These are phyloP conservation scores for Heterodera carotae DNA, from an alignment of 1,140 invertebrate species.

Conservation along the genomic window DNA sequence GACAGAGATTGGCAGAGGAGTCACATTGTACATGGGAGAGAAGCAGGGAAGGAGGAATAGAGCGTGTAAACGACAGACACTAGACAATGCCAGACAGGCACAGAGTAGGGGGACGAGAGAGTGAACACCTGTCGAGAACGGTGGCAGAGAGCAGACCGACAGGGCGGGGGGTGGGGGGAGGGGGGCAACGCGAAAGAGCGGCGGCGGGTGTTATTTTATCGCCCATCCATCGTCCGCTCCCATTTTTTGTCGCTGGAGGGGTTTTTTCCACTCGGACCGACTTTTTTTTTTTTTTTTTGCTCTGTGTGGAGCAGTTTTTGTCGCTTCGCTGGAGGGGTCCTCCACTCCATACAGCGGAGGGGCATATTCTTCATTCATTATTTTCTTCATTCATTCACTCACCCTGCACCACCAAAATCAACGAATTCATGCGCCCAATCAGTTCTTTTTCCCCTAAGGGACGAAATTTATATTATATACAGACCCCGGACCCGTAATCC, in stretches of 20 bases:
- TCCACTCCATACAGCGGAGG: neutral
- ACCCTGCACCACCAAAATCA: neutral
- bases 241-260: neutral
- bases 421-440: neutral
- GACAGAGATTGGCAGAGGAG: neutral
- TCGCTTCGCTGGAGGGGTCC: neutral
- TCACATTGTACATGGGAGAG: neutral
- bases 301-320: neutral
- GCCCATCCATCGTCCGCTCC: neutral
- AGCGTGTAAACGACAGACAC: neutral
- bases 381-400: constrained; percentile 5
- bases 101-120: neutral
- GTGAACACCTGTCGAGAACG: neutral
- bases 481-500: too few relatives aligned
- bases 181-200: too few relatives aligned
- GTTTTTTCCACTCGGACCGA: constrained; percentile 2
- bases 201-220: neutral
- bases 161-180: neutral
- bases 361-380: too few relatives aligned
- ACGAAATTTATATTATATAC: neutral
- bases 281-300: neutral
- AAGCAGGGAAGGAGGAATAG: neutral
- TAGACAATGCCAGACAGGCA: neutral
- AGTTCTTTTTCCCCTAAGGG: neutral
- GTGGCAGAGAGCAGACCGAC: neutral